These are phyloP conservation scores for Manis pentadactyla DNA, from an alignment of 2,797 vertebrate species.

Conservation along the genomic window DNA sequence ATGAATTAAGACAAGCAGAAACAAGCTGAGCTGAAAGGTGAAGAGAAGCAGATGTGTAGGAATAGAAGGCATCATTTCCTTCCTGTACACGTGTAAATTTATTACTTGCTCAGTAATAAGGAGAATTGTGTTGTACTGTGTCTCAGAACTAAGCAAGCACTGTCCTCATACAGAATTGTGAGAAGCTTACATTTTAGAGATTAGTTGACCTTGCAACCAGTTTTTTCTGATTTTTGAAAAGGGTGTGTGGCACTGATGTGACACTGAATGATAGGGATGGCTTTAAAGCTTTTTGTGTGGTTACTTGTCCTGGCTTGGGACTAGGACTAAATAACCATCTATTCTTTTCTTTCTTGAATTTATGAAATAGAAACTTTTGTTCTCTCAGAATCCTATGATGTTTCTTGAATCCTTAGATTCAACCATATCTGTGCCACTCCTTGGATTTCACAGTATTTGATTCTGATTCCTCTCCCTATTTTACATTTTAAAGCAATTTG, in stretches of 20 bases:
- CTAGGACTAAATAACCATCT: not conserved
- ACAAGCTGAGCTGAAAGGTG: not conserved
- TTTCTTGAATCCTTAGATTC: not conserved
- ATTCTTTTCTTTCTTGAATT: not conserved
- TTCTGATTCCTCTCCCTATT: not conserved
- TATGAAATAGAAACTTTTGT: not conserved
- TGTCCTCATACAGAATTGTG: not conserved
- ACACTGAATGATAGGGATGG: no score
- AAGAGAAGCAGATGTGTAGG: not conserved
- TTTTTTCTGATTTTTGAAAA: not conserved
- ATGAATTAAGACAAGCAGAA: not conserved
- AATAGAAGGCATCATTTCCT: no score
- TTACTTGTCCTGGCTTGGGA: not conserved
- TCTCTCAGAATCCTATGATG: not conserved
- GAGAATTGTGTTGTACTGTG: not conserved
- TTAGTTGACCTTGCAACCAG: not conserved
- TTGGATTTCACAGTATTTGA: not conserved
- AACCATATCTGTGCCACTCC: not conserved
- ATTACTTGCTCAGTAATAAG: no score
- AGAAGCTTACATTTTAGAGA: not conserved
- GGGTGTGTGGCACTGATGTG: not conserved
- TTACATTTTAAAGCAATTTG: not conserved
- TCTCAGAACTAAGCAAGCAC: not conserved
- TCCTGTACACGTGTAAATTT: accelerated
- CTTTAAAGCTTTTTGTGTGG: not conserved